These are phyloP conservation scores for Phrixothrix hirtus DNA, from an alignment of 2,888 invertebrate genomes.

Conservation along the genomic window DNA sequence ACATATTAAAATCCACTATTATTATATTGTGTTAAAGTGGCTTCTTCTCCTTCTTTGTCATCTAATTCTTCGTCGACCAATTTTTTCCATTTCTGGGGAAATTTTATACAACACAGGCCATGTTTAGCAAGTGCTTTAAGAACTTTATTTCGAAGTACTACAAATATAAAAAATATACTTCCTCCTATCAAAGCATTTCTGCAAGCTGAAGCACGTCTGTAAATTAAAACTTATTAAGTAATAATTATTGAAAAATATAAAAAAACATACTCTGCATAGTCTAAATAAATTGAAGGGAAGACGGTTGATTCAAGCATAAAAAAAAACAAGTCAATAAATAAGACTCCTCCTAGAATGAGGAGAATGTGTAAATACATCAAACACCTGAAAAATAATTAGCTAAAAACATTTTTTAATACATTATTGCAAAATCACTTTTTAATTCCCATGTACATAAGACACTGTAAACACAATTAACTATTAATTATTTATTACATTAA, in stretches of 20 bases:
- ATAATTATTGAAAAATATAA: background rate
- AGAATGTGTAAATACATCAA: conserved; percentile 2
- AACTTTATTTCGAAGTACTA: conserved; percentile 58
- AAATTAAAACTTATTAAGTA: background rate
- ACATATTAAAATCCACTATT: background rate
- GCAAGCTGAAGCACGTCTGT: conserved; percentile 53
- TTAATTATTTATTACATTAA: too few relatives aligned
- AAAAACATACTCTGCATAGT: too few relatives aligned
- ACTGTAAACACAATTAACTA: too few relatives aligned
- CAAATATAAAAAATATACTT: conserved; percentile 53
- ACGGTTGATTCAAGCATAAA: too few relatives aligned
- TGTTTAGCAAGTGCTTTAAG: conserved; percentile 50
- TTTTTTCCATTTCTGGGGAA: conserved; percentile 53
- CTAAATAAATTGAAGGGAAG: background rate
- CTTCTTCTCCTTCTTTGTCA: conserved; percentile 13
- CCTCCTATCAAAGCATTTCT: conserved; percentile 56
- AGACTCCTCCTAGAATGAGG: background rate
- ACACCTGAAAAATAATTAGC: background rate
- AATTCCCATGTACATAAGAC: too few relatives aligned
- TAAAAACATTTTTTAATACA: too few relatives aligned
- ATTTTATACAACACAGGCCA: conserved; percentile 46
- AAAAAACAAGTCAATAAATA: conserved; percentile 10
- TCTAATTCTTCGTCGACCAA: conserved; percentile 49
- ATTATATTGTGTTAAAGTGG: background rate
- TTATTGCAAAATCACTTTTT: background rate